Evolutionary conservation across 2,113 vertebrate genomes (phyloP).

Genomic region (Globicephala melas): DNA sequence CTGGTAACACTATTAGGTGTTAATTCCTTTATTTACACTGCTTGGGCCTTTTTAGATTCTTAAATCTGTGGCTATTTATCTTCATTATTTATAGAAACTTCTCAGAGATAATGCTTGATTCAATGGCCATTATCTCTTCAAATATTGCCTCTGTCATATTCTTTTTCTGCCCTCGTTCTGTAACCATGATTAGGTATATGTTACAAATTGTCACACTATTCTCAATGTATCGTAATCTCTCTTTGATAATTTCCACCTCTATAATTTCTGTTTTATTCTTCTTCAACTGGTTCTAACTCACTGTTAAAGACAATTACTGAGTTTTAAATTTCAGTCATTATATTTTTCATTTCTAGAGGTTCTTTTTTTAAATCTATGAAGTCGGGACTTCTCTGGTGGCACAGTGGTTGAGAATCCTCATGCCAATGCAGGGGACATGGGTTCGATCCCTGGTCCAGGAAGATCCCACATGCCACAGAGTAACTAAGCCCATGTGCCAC

Average conservation of each 20-base stretch:
- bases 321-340: constrained; percentile 1
- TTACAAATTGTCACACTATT: background rate
- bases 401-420: too few species aligned
- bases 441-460: too few species aligned
- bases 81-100: background rate
- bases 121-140: background rate
- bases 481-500: too few species aligned
- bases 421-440: too few species aligned
- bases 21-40: background rate
- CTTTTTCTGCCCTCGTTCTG: background rate
- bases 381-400: background rate
- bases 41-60: background rate
- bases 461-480: too few species aligned
- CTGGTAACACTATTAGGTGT: background rate
- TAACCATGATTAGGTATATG: background rate
- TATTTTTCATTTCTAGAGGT: background rate
- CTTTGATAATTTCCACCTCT: background rate
- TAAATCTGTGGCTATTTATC: background rate
- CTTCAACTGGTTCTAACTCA: background rate
- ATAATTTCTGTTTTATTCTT: background rate
- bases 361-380: background rate
- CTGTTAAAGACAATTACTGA: background rate
- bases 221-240: background rate
- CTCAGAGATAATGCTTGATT: background rate
- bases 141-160: background rate